Evolutionary conservation across 1,140 invertebrate genomes (phyloP).

Genomic region (Metopolophium dirhodum): DNA sequence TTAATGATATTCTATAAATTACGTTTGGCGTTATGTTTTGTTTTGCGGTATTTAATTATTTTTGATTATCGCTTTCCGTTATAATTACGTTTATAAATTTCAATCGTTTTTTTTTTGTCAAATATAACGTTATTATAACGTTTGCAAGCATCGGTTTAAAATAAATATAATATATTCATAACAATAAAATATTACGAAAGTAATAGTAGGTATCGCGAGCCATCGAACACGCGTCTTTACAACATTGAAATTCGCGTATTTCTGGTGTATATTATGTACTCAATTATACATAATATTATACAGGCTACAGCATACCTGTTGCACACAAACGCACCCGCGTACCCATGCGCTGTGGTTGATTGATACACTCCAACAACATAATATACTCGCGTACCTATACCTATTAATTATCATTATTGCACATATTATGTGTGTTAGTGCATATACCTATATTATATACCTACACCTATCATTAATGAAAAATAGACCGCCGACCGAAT

Average conservation of each 20-base stretch:
- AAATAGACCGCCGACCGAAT: constrained; percentile 5
- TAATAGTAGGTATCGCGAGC: not conserved
- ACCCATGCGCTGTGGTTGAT: not conserved
- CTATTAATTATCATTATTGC: not conserved
- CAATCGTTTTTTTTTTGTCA: no score
- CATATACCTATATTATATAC: not conserved
- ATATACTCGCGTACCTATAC: not conserved
- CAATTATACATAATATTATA: not conserved
- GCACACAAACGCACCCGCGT: not conserved
- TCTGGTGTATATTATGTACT: not conserved
- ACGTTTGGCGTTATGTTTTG: no score
- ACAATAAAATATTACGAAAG: not conserved
- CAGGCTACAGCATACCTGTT: not conserved
- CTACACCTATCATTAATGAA: not conserved
- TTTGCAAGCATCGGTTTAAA: not conserved
- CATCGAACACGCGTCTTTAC: not conserved
- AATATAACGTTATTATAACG: no score
- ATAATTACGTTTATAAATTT: no score
- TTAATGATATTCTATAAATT: no score
- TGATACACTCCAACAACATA: not conserved
- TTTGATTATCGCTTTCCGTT: no score
- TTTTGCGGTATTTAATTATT: no score
- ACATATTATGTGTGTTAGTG: no score
- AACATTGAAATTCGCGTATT: not conserved
- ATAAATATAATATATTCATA: not conserved